Conservation (phyloP, 1,140 invertebrate genomes). For the Melipona quadrifasciata region DNA sequence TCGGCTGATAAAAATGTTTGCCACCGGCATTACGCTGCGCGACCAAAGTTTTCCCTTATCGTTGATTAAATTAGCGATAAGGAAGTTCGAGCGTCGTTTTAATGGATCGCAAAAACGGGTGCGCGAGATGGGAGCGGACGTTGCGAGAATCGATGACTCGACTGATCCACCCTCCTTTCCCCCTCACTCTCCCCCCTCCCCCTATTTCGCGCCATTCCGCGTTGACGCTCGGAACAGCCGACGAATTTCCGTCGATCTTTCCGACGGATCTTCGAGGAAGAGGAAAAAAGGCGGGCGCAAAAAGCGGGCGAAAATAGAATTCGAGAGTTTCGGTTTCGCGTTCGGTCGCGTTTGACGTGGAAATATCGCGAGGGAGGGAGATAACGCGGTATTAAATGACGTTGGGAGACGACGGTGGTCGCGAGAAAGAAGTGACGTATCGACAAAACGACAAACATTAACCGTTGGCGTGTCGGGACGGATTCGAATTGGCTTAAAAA, state of each 20-base stretch:
- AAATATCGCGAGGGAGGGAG: background rate
- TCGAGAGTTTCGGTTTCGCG: background rate
- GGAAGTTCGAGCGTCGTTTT: slow-evolving; percentile 37
- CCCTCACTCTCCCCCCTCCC: no score
- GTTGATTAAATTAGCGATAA: slow-evolving; percentile 48
- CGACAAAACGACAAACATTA: background rate
- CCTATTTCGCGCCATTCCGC: background rate
- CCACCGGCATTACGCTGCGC: background rate
- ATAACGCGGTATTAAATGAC: background rate
- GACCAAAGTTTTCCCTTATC: slow-evolving; percentile 35
- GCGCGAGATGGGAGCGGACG: background rate
- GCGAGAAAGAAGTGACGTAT: background rate
- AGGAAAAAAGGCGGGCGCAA: no score
- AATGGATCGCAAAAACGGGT: slow-evolving; percentile 31
- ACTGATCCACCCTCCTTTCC: slow-evolving; percentile 10
- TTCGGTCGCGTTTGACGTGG: background rate
- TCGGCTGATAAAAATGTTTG: slow-evolving; percentile 48
- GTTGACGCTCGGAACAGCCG: slow-evolving; percentile 2
- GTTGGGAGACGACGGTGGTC: background rate
- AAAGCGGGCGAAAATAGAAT: background rate
- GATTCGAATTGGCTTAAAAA: background rate
- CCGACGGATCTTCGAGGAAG: background rate
- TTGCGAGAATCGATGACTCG: slow-evolving; percentile 24
- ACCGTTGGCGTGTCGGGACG: background rate
- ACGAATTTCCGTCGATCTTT: background rate